These are phyloP conservation scores for Seriola aureovittata DNA, from an alignment of 2,113 vertebrate genomes.

Conservation along the genomic window DNA sequence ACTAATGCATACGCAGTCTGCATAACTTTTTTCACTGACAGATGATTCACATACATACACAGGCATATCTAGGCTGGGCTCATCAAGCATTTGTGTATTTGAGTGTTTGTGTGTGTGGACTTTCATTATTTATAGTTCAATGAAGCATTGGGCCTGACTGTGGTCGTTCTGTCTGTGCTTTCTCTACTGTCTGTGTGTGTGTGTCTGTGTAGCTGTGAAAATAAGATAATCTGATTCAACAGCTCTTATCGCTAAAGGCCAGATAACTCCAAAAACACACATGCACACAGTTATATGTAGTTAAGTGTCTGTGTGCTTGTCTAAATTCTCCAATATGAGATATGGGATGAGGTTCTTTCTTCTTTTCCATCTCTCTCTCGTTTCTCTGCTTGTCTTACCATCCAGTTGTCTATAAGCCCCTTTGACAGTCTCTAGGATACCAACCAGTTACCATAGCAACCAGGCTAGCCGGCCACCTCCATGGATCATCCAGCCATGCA, in stretches of 20 bases:
- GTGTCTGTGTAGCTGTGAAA: conserved; percentile 49
- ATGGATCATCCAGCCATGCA: conserved; percentile 41
- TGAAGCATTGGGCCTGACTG: conserved; percentile 31
- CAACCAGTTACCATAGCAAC: conserved; percentile 79
- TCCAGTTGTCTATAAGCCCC: conserved; percentile 70
- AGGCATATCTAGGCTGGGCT: neutral
- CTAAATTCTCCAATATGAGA: neutral
- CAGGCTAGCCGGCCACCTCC: conserved; percentile 63
- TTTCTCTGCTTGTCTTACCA: conserved; percentile 45
- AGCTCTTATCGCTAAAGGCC: conserved; percentile 57
- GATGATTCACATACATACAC: conserved; percentile 27
- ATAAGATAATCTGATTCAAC: conserved; percentile 59
- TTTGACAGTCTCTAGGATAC: conserved; percentile 79
- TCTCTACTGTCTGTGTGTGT: neutral
- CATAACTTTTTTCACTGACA: conserved; percentile 2
- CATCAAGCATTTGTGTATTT: conserved; percentile 11
- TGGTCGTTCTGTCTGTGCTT: conserved; percentile 9
- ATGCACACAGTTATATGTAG: neutral
- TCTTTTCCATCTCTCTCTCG: conserved; percentile 3
- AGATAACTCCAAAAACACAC: neutral
- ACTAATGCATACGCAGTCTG: conserved; percentile 1
- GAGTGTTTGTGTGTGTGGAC: conserved; percentile 5
- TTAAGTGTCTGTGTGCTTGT: neutral
- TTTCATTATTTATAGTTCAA: conserved; percentile 46
- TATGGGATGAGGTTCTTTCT: conserved; percentile 15